Base-by-base conservation (phyloP, 1,140 invertebrate genomes). In the Globodera rostochiensis region DNA sequence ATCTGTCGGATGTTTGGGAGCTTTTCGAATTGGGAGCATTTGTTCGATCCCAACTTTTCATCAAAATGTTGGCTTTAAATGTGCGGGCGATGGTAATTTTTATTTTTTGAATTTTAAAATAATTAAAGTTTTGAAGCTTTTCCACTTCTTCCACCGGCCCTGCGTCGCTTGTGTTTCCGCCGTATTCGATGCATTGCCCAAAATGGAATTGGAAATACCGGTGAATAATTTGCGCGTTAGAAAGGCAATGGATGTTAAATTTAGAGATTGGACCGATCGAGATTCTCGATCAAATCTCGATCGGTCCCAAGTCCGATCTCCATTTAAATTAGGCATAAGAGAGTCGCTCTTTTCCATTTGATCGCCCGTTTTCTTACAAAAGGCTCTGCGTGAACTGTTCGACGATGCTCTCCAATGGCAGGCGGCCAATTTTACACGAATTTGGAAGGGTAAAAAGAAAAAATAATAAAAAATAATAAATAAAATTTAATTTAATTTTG, bases 121-220 rank as follows among this genome's bases (percentile, higher is more conserved):
- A 36, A 36, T 36, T 1, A 36, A 36, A 9, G 6, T 64, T 11
- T 21, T 78, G 15, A 13, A 78, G 77, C 77, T 69, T 36, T 78
- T 66, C 25, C 77, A 78, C 9, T 78, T 78, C 11, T 70, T 78
- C 25, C 77, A 78, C 21, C 77, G 77, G 85, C 87, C 87, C 15
- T 88, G 87, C 82, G 87, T 86, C n/a, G 66, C 86, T 8, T 88
- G 87, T 60, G 87, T 88, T 50, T 90, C 87, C 36, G 84, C 87
- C 11, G 77, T 89, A 15, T 88, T 90, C 71, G 87, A 88, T 74
- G 87, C 87, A 6, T 74, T 88, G 9, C 84, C 85, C 6, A 76
- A 87, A 76, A 77, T 78, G n/a, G 77, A 78, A 19, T 46, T 66
- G 47, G 85, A 67, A 47, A 84, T 64, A 60, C 84, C 21, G 73